Conservation (phyloP, 2,888 invertebrate genomes). For the Torymus auratus region DNA sequence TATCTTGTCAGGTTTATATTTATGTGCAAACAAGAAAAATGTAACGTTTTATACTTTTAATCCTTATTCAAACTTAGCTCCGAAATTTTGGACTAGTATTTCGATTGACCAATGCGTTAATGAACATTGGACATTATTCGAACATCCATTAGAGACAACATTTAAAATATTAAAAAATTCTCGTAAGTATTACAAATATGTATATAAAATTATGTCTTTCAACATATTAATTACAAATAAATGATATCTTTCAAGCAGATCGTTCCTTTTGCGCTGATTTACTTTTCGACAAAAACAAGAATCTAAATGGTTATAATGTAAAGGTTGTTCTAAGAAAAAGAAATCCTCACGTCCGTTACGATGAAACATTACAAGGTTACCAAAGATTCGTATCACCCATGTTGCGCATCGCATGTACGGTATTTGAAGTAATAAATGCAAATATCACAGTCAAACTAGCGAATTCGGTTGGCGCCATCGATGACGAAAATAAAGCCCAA, state of each 20-base stretch:
- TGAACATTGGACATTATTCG: background rate
- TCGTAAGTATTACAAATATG: background rate
- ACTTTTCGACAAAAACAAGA: background rate
- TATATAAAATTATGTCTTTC: background rate
- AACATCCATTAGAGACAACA: background rate
- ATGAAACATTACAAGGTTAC: background rate
- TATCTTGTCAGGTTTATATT: background rate
- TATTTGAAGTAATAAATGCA: background rate
- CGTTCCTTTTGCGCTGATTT: background rate
- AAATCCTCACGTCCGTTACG: background rate
- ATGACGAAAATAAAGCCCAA: background rate
- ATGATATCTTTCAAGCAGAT: background rate
- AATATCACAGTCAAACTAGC: background rate
- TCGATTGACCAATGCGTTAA: background rate
- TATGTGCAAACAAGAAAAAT: background rate
- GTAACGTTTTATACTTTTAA: background rate
- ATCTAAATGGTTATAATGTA: slow-evolving; percentile 11
- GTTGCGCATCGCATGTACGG: background rate
- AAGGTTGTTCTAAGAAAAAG: background rate
- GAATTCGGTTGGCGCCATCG: background rate
- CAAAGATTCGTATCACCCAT: background rate
- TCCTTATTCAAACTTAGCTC: slow-evolving; percentile 2
- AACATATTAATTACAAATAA: too few species aligned
- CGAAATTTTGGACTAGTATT: background rate
- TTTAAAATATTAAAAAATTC: background rate